phyloP scores from a whole-genome alignment of 1,140 invertebrate species.

The Pygmarrhopalites habei region DNA sequence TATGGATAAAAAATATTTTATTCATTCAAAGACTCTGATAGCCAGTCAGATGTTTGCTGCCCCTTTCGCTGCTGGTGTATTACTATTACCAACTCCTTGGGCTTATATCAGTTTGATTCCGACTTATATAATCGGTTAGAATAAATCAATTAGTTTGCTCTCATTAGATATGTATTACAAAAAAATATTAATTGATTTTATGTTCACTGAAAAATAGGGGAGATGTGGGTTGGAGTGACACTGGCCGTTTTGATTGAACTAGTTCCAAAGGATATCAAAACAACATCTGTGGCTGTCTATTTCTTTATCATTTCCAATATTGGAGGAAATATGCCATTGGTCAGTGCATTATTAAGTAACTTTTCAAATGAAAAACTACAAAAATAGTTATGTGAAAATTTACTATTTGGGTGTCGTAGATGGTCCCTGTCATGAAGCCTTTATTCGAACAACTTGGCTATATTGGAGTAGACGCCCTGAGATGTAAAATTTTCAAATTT shows the following conservation, averaged over 20 bases:
- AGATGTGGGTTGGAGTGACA: conserved; percentile 43
- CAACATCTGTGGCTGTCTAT: conserved; percentile 41
- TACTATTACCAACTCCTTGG: conserved; percentile 45
- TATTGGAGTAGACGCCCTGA: conserved; percentile 17
- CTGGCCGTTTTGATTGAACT: conserved; percentile 42
- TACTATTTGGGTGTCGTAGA: no score
- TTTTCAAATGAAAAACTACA: no score
- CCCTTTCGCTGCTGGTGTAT: conserved; percentile 48
- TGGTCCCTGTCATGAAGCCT: conserved; percentile 3
- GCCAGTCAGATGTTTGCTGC: conserved; percentile 48
- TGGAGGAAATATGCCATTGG: conserved; percentile 40
- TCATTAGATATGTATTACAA: no score
- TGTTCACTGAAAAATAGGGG: no score
- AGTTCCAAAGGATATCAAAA: conserved; percentile 38
- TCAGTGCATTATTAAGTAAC: no score
- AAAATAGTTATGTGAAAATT: no score
- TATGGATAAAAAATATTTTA: no score
- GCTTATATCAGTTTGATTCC: conserved; percentile 42
- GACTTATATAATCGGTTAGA: conserved; percentile 40
- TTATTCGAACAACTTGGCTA: conserved; percentile 15
- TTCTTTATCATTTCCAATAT: conserved; percentile 44
- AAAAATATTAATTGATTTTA: no score
- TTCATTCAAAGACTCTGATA: no score
- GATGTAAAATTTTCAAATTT: conserved; percentile 21
- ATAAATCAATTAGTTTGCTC: no score